Percentiles rank a stretch among this genome's conserved stretches.
Conservation (phyloP, 2,888 invertebrate genomes). For the Minunthozetes semirufus region DNA sequence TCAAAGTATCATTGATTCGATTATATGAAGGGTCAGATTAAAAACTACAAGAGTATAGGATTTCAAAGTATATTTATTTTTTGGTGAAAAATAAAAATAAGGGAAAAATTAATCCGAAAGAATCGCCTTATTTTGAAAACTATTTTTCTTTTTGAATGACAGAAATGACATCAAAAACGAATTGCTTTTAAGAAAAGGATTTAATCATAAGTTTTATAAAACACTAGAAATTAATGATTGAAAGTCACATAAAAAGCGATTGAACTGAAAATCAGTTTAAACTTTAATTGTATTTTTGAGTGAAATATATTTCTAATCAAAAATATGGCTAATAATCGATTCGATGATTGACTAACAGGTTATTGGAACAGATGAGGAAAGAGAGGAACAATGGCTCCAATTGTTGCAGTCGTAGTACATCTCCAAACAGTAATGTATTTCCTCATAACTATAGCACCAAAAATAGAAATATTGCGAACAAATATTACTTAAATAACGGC, state of each 20-base stretch:
- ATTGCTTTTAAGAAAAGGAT: too few relatives aligned
- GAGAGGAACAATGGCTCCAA: slow-evolving; percentile 50
- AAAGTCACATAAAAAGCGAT: not conserved
- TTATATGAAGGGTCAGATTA: too few relatives aligned
- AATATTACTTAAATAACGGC: slow-evolving; percentile 12
- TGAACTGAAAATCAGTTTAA: too few relatives aligned
- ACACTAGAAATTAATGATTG: not conserved
- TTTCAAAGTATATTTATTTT: too few relatives aligned
- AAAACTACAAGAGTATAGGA: too few relatives aligned
- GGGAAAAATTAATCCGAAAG: too few relatives aligned
- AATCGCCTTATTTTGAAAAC: too few relatives aligned
- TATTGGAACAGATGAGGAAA: slow-evolving; percentile 65
- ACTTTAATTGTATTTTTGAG: not conserved
- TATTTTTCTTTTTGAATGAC: too few relatives aligned
- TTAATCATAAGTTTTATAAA: not conserved
- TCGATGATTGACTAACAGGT: slow-evolving; percentile 48
- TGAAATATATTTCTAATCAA: not conserved
- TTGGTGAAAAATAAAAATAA: too few relatives aligned
- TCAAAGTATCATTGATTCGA: too few relatives aligned
- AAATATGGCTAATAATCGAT: not conserved
- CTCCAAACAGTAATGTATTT: slow-evolving; percentile 35
- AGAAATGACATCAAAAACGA: too few relatives aligned
- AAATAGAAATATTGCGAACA: slow-evolving; percentile 18
- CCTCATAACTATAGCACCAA: slow-evolving; percentile 30
- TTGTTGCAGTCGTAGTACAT: slow-evolving; percentile 32